Conservation (phyloP, 2,888 invertebrate species). For the Microplitis deprimator region DNA sequence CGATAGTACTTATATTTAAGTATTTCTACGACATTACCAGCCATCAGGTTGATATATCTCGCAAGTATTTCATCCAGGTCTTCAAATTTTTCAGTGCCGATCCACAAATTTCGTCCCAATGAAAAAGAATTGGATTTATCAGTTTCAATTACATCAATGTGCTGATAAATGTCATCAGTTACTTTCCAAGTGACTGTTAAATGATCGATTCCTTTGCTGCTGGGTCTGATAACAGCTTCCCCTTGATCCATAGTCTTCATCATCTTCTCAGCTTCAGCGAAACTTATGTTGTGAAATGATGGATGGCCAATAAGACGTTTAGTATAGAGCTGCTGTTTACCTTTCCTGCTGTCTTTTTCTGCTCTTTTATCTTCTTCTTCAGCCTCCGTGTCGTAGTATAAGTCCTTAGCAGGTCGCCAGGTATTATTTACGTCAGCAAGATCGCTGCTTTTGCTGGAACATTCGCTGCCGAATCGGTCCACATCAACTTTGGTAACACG, state of each 20-base stretch:
- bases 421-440: slow-evolving; percentile 90
- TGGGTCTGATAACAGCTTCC: slow-evolving; percentile 95
- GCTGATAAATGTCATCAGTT: slow-evolving; percentile 92
- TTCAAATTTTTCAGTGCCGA: slow-evolving; percentile 94
- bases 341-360: slow-evolving; percentile 87
- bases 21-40: slow-evolving; percentile 91
- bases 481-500: slow-evolving; percentile 95
- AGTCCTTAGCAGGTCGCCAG: slow-evolving; percentile 91
- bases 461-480: slow-evolving; percentile 92
- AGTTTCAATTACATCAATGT: slow-evolving; percentile 96
- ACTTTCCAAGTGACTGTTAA: slow-evolving; percentile 99
- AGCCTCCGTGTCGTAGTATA: slow-evolving; percentile 89
- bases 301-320: slow-evolving; percentile 98
- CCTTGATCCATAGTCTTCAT: slow-evolving; percentile 96
- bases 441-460: slow-evolving; percentile 94
- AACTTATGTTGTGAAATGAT: slow-evolving; percentile 96
- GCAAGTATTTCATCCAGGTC: slow-evolving; percentile 99
- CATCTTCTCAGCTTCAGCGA: slow-evolving; percentile 90
- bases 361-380: slow-evolving; percentile 86
- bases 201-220: slow-evolving; percentile 96
- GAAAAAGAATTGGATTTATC: slow-evolving; percentile 98
- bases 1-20: slow-evolving; percentile 92
- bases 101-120: slow-evolving; percentile 89
- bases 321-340: slow-evolving; percentile 88
- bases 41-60: slow-evolving; percentile 96